Evolutionary conservation across 1,140 invertebrate species (phyloP).

Genomic region (Tachypleus tridentatus): DNA sequence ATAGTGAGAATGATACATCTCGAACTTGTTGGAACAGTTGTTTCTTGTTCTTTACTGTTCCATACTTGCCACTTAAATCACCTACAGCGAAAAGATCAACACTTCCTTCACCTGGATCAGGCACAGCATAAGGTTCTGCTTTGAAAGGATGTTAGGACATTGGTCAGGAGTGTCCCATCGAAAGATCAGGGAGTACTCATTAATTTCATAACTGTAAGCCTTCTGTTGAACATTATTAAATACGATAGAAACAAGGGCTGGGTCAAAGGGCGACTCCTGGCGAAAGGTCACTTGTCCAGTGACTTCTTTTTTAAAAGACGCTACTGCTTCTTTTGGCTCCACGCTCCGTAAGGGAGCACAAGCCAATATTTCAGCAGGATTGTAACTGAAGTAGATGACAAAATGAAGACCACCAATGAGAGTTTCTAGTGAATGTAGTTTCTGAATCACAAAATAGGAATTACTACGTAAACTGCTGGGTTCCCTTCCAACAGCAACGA

Average conservation of each 20-base stretch:
- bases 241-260: constrained; percentile 64
- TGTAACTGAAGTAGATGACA: constrained; percentile 65
- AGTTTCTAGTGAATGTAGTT: constrained; percentile 31
- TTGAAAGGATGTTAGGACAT: constrained; percentile 27
- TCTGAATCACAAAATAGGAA: constrained; percentile 11
- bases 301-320: constrained; percentile 63
- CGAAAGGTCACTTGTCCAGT: constrained; percentile 61
- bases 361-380: constrained; percentile 59
- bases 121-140: constrained; percentile 2
- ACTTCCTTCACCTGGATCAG: constrained; percentile 36
- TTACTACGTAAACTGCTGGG: constrained; percentile 15
- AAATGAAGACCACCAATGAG: constrained; percentile 58
- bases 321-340: constrained; percentile 37
- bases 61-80: constrained; percentile 75
- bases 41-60: constrained; percentile 27
- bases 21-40: constrained; percentile 24
- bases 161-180: constrained; percentile 28
- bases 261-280: constrained; percentile 71
- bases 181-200: constrained; percentile 37
- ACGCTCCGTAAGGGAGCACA: constrained; percentile 60
- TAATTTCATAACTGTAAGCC: constrained; percentile 41
- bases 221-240: constrained; percentile 42
- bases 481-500: constrained; percentile 19
- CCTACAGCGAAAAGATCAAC: constrained; percentile 79
- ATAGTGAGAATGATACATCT: constrained; percentile 74